Evolutionary conservation across 1,140 invertebrate genomes (phyloP), one percentile per base, ranked within the genome.

Genomic region (Zaprionus inermis): DNA sequence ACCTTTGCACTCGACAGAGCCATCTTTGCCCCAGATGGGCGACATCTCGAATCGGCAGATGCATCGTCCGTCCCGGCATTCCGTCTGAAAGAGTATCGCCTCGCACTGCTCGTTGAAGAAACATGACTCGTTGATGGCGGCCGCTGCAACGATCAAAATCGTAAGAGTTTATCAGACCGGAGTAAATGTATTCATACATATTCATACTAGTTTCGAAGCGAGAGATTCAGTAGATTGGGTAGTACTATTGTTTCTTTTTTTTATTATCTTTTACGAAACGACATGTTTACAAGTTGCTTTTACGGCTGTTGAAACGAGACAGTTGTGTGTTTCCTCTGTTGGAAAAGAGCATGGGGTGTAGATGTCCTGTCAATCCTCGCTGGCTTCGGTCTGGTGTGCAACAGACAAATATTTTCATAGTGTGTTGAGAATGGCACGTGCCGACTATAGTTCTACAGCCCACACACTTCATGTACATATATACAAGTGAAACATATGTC

Each of bases 21-120:
- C 96, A 72, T 96, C 95, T 38, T 94, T 92, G 71, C 94, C 94
- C 72, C 94, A 91, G 57, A 95, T 92, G 22, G 96, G 94, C 28
- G 94, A 93, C 94, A 95, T 95, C 84, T 97, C 96, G 93, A 96
- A 97, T 51, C 95, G 94, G 89, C 96, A 97, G 52, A 94, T 94
- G 91, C 96, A 97, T 5, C 95, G 92, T 11, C 95, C 94, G 81
- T 97, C 96, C 18, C 95, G 93, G 92, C 96, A 97, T 91, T 96
- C 95, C 7, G 96, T 97, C 92, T 96, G 94, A 54, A 93, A 93
- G 49, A 95, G 94, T 63, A 92, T 92, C 41, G 93, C 93, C 83
- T 97, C 96, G 92, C 96, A 97, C 93, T 97, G 96, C 82, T 96
- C 96, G 92, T 95, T 95, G 93, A 97, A 97, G 81, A 94, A 94